phyloP scores from a whole-genome alignment of 2,113 vertebrate genomes.

The Lasiurus borealis region DNA sequence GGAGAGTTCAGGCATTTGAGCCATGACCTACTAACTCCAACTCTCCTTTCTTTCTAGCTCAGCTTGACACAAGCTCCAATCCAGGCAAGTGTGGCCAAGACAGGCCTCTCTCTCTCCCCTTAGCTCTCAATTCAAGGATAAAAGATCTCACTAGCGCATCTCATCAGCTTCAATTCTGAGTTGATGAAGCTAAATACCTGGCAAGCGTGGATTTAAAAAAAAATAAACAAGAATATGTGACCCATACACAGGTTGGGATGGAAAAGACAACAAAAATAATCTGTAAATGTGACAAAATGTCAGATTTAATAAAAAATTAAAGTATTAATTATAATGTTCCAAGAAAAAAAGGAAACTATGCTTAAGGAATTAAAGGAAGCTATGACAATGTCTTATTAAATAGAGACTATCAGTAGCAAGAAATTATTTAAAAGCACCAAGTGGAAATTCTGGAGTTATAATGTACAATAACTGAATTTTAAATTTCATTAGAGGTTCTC shows the following conservation, averaged over 20 bases:
- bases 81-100: not conserved
- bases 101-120: not conserved
- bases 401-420: not conserved
- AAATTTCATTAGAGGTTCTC: not conserved
- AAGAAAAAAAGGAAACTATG: conserved; percentile 11
- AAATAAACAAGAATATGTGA: not conserved
- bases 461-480: not conserved
- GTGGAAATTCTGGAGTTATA: not conserved
- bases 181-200: not conserved
- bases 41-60: not conserved
- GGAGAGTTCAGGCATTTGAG: not conserved
- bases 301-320: conserved; percentile 14
- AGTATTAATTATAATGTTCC: not conserved
- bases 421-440: conserved; percentile 30
- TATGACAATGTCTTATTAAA: not conserved
- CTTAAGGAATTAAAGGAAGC: not conserved
- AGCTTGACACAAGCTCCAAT: not conserved
- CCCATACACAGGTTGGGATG: not conserved
- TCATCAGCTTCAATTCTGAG: not conserved
- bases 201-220: not conserved
- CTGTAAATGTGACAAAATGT: not conserved
- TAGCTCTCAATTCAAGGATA: not conserved
- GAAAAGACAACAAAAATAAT: not conserved
- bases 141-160: not conserved
- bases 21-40: not conserved